Base-by-base conservation (phyloP, 2,888 invertebrate species). In the Euphydryas editha region DNA sequence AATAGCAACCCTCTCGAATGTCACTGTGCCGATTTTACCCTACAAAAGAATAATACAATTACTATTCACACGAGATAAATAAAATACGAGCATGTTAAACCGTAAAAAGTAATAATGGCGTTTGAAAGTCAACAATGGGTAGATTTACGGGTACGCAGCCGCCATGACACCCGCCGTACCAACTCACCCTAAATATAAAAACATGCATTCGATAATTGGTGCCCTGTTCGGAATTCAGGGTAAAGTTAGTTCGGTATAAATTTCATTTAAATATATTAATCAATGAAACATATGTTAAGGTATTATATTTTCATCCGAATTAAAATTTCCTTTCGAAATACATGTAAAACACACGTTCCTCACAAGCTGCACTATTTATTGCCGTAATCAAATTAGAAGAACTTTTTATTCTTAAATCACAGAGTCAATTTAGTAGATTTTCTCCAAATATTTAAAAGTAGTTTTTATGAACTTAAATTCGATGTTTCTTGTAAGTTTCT, bases 51-150 rank as follows among this genome's bases (percentile, higher is more conserved):
- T 83, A 79, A 78, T 80, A 83, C 82, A 86, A 88, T 88, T 87
- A 88, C 89, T 88, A 88, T 89, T 87, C 88, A 86, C 82, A 90
- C 83, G 84, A 88, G 91, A 91, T 91, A 92, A 91, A 85, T 88
- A 87, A 90, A 90, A 88, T 88, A 88, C 89, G 87, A 88, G 90
- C 87, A 90, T 90, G 92, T 92, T 92, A 92, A 91, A 90, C 88
- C 91, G 92, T 92, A 90, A 92, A 92, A 90, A 88, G 90, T 88
- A 89, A 90, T 91, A 91, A 88, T 89, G 80, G 90, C 89, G 80
- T 82, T 77, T 75, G 78, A 86, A 85, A 92, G 91, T 92, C 92
- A 92, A 92, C 92, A 92, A 88, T 84, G 83, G 86, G 61, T 79
- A 83, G 83, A 88, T 88, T 83, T 86, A 85, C 85, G 84, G 82